A percentile compares a stretch with the other conserved stretches of the same genome.
These are phyloP conservation scores for Lasioglossum albipes DNA, from an alignment of 1,140 invertebrate genomes.

Conservation along the genomic window DNA sequence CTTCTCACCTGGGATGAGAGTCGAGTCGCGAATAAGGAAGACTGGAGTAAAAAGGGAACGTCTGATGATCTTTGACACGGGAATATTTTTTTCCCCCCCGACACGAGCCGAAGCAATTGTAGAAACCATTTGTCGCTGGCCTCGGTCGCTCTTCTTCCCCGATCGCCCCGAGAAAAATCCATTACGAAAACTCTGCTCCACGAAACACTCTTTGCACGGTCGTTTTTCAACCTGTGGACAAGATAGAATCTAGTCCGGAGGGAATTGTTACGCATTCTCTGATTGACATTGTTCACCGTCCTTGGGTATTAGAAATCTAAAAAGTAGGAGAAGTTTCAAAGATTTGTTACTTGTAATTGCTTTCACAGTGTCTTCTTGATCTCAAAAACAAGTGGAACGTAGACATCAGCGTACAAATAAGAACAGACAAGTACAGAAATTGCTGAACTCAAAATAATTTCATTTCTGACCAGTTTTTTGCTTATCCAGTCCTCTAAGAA, in stretches of 20 bases:
- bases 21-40: conserved; percentile 36
- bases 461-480: too few relatives aligned
- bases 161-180: neutral
- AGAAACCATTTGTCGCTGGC: conserved; percentile 8
- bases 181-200: neutral
- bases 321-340: too few relatives aligned
- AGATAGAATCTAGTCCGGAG: neutral
- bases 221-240: neutral
- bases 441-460: too few relatives aligned
- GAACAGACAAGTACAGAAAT: too few relatives aligned
- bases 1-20: conserved; percentile 50
- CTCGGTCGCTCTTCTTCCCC: neutral
- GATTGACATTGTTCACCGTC: too few relatives aligned
- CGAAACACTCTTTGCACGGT: neutral
- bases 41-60: conserved; percentile 25
- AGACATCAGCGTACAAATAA: too few relatives aligned
- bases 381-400: too few relatives aligned
- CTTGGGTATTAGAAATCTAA: too few relatives aligned
- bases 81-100: conserved; percentile 12
- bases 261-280: too few relatives aligned
- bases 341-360: too few relatives aligned
- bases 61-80: conserved; percentile 24
- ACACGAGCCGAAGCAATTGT: neutral
- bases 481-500: too few relatives aligned
- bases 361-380: too few relatives aligned